Percentiles rank a stretch among this genome's conserved stretches.
Conservation (phyloP, 2,888 invertebrate species). For the Acronicta aceris region DNA sequence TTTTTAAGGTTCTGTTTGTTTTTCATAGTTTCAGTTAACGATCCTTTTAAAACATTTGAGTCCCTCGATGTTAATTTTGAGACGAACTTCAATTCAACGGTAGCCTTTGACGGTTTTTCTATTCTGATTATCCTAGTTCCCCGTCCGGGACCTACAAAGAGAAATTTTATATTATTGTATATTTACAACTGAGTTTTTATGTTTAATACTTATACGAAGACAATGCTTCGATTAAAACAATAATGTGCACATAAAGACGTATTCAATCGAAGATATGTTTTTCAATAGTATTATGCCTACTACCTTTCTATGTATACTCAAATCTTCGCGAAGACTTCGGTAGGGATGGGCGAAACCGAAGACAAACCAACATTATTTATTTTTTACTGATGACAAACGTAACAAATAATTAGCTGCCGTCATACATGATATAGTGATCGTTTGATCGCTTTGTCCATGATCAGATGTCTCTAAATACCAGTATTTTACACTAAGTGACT, state of each 20-base stretch:
- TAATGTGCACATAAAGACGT: not conserved
- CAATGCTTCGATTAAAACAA: not conserved
- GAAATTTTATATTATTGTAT: conserved; percentile 54
- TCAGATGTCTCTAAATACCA: too few relatives aligned
- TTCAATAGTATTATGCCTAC: too few relatives aligned
- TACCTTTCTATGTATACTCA: too few relatives aligned
- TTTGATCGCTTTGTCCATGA: too few relatives aligned
- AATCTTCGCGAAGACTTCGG: too few relatives aligned
- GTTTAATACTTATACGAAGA: not conserved
- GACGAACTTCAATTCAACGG: conserved; percentile 63
- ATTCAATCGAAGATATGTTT: not conserved
- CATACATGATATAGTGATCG: too few relatives aligned
- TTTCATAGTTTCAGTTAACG: conserved; percentile 38
- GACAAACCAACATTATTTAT: too few relatives aligned
- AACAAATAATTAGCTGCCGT: too few relatives aligned
- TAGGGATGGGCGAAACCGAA: too few relatives aligned
- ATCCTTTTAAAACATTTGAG: conserved; percentile 1
- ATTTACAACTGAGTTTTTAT: not conserved
- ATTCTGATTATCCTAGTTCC: conserved; percentile 61
- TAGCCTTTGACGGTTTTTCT: conserved; percentile 52
- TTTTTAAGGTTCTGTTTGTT: conserved; percentile 65
- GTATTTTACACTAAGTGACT: too few relatives aligned
- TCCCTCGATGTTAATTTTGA: conserved; percentile 37
- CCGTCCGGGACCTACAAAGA: conserved; percentile 63
- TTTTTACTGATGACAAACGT: too few relatives aligned